Percentiles rank a stretch among this genome's conserved stretches.
Conservation (phyloP, 92 coral and sea anemone species). For the Micromussa lordhowensis region DNA sequence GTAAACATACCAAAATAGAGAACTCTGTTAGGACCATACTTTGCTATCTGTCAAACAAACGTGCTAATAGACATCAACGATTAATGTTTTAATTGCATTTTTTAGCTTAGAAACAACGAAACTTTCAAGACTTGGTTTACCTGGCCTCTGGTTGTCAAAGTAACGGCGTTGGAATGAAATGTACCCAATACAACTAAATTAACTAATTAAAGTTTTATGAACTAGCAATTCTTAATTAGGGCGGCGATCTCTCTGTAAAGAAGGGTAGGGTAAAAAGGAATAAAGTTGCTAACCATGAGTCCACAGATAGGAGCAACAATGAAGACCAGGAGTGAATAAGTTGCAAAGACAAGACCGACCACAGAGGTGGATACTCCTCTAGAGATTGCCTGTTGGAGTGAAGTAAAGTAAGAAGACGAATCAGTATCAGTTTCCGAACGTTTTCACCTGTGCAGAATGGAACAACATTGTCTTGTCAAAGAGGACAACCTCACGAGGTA, state of each 20-base stretch:
- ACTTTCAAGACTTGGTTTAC: too few species aligned
- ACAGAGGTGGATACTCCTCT: slow-evolving; percentile 65
- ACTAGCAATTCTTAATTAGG: not conserved
- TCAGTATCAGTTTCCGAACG: too few species aligned
- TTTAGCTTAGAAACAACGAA: too few species aligned
- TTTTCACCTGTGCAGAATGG: too few species aligned
- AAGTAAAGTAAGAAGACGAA: not conserved
- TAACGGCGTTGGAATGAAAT: too few species aligned
- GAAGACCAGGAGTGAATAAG: slow-evolving; percentile 58
- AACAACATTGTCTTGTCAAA: too few species aligned
- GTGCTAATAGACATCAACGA: not conserved
- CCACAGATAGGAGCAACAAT: slow-evolving; percentile 59
- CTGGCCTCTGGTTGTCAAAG: too few species aligned
- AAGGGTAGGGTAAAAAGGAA: not conserved
- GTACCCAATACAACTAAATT: too few species aligned
- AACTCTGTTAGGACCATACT: not conserved
- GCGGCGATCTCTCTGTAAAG: too few species aligned
- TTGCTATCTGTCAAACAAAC: not conserved
- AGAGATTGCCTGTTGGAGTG: slow-evolving; percentile 39
- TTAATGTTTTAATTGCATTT: not conserved
- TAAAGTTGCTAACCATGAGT: slow-evolving; percentile 49
- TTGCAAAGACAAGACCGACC: slow-evolving; percentile 73
- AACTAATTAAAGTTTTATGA: not conserved
- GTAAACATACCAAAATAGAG: not conserved
- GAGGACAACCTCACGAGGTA: too few species aligned